Conservation (phyloP, 2,113 vertebrate genomes). For the Acrocephalus kingi region DNA sequence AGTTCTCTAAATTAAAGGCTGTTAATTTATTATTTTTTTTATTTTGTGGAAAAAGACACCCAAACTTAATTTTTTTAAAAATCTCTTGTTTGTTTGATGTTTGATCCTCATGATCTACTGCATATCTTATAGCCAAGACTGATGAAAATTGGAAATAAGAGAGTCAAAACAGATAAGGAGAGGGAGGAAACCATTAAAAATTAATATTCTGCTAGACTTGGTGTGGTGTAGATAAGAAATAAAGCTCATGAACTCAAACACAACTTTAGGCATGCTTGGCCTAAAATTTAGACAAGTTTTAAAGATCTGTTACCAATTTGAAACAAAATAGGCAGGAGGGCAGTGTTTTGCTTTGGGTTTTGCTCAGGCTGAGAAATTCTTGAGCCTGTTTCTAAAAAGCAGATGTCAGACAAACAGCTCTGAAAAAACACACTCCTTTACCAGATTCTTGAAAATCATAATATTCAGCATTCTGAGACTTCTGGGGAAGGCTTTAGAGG, state of each 20-base stretch:
- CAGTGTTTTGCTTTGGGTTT: neutral
- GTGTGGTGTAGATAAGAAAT: neutral
- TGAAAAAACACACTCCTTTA: neutral
- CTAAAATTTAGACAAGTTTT: neutral
- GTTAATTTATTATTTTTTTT: neutral
- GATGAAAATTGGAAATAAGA: neutral
- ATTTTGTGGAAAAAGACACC: neutral
- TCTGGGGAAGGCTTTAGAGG: neutral
- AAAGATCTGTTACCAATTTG: neutral
- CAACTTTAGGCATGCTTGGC: rapidly evolving
- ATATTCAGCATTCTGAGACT: neutral
- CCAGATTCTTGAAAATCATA: neutral
- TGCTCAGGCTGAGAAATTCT: neutral
- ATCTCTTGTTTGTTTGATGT: neutral
- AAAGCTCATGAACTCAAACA: neutral
- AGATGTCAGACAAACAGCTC: neutral
- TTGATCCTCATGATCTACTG: neutral
- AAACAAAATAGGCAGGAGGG: neutral
- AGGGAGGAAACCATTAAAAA: rapidly evolving
- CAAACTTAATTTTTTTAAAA: neutral
- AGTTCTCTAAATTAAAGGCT: neutral
- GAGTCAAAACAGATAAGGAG: neutral
- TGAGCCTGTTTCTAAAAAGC: neutral
- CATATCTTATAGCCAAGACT: neutral
- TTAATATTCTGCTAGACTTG: neutral